These are phyloP conservation scores for Cephus spinipes DNA, from an alignment of 2,888 invertebrate genomes.

Conservation along the genomic window DNA sequence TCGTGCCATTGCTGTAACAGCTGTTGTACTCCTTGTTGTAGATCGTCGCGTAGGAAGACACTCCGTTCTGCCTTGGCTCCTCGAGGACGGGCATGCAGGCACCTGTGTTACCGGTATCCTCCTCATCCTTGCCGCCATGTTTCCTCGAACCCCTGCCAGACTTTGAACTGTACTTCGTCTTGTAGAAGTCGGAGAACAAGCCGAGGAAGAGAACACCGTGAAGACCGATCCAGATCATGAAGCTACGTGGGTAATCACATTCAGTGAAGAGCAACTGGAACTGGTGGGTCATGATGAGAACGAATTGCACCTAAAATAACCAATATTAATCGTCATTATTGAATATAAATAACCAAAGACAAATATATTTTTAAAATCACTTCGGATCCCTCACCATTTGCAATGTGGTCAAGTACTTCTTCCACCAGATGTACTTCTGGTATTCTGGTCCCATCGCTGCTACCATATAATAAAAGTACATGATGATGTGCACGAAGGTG, in stretches of 20 bases:
- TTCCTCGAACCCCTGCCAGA: conserved; percentile 61
- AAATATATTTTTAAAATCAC: neutral
- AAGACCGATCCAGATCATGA: conserved; percentile 94
- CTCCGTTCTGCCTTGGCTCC: conserved; percentile 63
- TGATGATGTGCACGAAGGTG: conserved; percentile 95
- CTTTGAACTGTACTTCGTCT: conserved; percentile 76
- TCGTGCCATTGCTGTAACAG: conserved; percentile 74
- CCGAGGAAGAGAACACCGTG: conserved; percentile 95
- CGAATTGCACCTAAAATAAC: conserved; percentile 84
- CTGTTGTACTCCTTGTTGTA: conserved; percentile 72
- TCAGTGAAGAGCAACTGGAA: conserved; percentile 90
- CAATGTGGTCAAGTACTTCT: conserved; percentile 93
- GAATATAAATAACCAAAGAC: neutral
- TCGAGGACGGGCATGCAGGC: conserved; percentile 83
- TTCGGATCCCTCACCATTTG: conserved; percentile 81
- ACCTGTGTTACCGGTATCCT: conserved; percentile 60
- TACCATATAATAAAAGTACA: conserved; percentile 98
- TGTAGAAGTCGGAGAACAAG: conserved; percentile 96
- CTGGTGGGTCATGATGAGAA: conserved; percentile 91
- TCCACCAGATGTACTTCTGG: conserved; percentile 98
- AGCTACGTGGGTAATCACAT: conserved; percentile 91
- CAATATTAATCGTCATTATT: neutral
- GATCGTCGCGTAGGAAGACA: conserved; percentile 68
- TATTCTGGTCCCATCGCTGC: conserved; percentile 94
- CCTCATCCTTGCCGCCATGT: conserved; percentile 23